Conservation (phyloP, 2,797 vertebrate genomes). For the Psittacula derbiana region DNA sequence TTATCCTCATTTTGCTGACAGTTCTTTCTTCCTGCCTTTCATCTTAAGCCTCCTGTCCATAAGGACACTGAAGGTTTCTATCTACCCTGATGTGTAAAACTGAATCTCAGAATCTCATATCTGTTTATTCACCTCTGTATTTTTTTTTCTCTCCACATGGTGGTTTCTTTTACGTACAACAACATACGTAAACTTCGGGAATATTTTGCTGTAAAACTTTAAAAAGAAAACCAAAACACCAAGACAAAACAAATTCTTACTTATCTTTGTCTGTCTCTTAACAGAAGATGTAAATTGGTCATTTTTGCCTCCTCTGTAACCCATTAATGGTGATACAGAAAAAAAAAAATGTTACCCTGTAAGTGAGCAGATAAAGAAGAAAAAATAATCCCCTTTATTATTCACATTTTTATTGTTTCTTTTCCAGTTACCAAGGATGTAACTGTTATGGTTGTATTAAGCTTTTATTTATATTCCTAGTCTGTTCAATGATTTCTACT, state of each 20-base stretch:
- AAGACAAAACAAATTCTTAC: not conserved
- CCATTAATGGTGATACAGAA: not conserved
- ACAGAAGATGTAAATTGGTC: not conserved
- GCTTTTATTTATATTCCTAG: not conserved
- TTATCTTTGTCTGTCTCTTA: not conserved
- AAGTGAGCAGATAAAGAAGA: not conserved
- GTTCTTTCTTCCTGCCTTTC: not conserved
- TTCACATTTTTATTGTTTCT: not conserved
- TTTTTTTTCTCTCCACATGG: not conserved
- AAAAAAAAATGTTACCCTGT: not conserved
- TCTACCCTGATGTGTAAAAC: not conserved
- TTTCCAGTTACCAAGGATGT: not conserved
- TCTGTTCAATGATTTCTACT: not conserved
- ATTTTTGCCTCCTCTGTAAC: not conserved
- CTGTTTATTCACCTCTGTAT: not conserved
- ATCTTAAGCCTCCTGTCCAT: fast-evolving
- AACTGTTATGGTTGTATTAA: not conserved
- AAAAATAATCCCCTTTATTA: not conserved
- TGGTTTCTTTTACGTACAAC: not conserved
- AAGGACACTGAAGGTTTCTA: not conserved
- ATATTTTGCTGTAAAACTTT: not conserved
- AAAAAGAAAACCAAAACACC: not conserved
- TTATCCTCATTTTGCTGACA: not conserved
- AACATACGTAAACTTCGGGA: not conserved
- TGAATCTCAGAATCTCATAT: not conserved